Conservation (phyloP, 2,888 invertebrate genomes). For the Peribatodes rhomboidaria region DNA sequence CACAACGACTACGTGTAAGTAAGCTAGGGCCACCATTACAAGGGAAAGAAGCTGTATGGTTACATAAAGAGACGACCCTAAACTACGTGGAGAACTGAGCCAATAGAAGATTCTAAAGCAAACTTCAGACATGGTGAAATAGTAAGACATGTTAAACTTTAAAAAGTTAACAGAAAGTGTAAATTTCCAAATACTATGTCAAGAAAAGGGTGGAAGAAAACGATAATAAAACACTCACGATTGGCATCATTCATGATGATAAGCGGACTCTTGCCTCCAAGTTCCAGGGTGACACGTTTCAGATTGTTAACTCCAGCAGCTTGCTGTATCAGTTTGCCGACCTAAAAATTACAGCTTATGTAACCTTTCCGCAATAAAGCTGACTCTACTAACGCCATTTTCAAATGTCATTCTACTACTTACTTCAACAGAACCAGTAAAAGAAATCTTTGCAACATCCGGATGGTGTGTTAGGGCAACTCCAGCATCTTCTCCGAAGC, state of each 20-base stretch:
- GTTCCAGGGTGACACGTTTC: constrained; percentile 93
- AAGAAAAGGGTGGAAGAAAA: no score
- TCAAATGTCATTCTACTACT: constrained; percentile 72
- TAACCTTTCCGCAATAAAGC: not conserved
- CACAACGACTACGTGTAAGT: no score
- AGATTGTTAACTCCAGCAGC: constrained; percentile 92
- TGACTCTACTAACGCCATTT: constrained; percentile 44
- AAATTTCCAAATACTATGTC: no score
- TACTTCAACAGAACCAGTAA: constrained; percentile 82
- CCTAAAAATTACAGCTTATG: constrained; percentile 58
- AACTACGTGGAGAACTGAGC: no score
- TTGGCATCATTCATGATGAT: constrained; percentile 92
- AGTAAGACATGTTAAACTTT: no score
- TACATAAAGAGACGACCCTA: no score
- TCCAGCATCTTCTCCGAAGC: constrained; percentile 92
- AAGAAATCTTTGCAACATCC: constrained; percentile 95
- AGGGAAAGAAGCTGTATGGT: no score
- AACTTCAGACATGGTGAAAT: no score
- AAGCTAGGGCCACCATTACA: no score
- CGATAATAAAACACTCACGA: constrained; percentile 27
- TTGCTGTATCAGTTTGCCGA: constrained; percentile 87
- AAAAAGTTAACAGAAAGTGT: no score
- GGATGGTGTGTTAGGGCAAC: constrained; percentile 90
- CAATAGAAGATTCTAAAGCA: no score
- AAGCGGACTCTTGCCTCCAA: constrained; percentile 96